Conservation (phyloP, 1,140 invertebrate species). For the Drosophila seguyi region DNA sequence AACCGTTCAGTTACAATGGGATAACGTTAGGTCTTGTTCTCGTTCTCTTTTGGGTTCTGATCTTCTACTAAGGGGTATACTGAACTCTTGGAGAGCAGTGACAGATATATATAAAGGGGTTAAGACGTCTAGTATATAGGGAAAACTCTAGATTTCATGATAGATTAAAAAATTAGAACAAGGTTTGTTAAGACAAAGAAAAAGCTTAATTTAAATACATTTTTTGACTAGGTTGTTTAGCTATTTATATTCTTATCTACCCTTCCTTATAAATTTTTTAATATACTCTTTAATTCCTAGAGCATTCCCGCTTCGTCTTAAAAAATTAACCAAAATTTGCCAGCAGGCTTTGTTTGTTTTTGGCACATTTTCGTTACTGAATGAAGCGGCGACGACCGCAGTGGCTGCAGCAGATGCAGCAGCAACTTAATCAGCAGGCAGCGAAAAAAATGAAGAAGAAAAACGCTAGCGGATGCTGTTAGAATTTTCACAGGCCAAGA, state of each 20-base stretch:
- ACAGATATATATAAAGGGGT: neutral
- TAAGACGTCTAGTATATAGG: neutral
- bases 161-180: neutral
- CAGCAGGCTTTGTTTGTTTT: conserved; percentile 61
- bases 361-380: conserved; percentile 58
- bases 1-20: conserved; percentile 75
- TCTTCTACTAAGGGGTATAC: conserved; percentile 1
- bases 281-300: neutral
- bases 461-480: conserved; percentile 75
- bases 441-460: conserved; percentile 42
- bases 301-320: conserved; percentile 13
- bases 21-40: conserved; percentile 69
- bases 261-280: neutral
- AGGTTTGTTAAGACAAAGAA: neutral
- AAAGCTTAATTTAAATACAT: too few relatives aligned
- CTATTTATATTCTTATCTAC: too few relatives aligned
- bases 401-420: conserved; percentile 25
- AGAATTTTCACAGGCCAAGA: conserved; percentile 60
- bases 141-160: neutral
- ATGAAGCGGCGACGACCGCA: conserved; percentile 10
- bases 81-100: neutral
- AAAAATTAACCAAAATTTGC: neutral
- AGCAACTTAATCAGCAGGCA: conserved; percentile 78
- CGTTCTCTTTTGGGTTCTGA: conserved; percentile 38
- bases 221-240: too few relatives aligned